Base-by-base conservation (phyloP, 2,113 vertebrate species). In the Leucosticte australis region DNA sequence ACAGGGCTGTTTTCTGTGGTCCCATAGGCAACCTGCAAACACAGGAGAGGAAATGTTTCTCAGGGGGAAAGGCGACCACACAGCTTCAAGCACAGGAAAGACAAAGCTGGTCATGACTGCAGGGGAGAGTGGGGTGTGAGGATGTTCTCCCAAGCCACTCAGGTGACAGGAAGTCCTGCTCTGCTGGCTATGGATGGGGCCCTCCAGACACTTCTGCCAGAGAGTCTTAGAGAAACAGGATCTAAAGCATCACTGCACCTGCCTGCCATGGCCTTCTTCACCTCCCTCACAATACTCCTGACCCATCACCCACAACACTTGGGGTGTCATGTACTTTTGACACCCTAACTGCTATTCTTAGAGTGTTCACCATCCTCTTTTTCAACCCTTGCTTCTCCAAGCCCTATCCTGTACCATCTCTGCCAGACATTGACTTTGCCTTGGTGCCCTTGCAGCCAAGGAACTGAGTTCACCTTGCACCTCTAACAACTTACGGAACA, bases 1-100 rank as follows among this genome's bases (percentile, higher is more conserved):
- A 99, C 98, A 0, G 99, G 99, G 73, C 99, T 99, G 97, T 99
- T 99, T 97, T 99, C 99, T 2, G 99, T 99, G 87, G 99, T 99
- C 59, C 99, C 99, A 19, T 99, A 99, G 52, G 50, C 98, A 80
- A 98, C 94, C 99, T 99, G 96, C 77, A 78, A 89, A 68, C 78
- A 95, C 53, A 82, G 77, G 49, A 74, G 56, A 20, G 63, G 31
- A 80, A 70, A 91, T 1, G 2, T 39, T 47, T 13, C 69, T 80
- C 53, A 20, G 4, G 37, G 28, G 35, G 39, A 70, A 94, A n/a
- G 53, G 59, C 28, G 11, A 46, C 15, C 1, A 0, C 41, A 12
- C 19, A 44, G 73, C 53, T 60, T 60, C 28, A 59, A 46, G 15
- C 31, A 17, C 3, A 4, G 37, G 33, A 47, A 60, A 69, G 69